A percentile compares a stretch with the other conserved stretches of the same genome.
These are phyloP conservation scores for Cephus sareptanus DNA, from an alignment of 2,888 invertebrate species.

Conservation along the genomic window DNA sequence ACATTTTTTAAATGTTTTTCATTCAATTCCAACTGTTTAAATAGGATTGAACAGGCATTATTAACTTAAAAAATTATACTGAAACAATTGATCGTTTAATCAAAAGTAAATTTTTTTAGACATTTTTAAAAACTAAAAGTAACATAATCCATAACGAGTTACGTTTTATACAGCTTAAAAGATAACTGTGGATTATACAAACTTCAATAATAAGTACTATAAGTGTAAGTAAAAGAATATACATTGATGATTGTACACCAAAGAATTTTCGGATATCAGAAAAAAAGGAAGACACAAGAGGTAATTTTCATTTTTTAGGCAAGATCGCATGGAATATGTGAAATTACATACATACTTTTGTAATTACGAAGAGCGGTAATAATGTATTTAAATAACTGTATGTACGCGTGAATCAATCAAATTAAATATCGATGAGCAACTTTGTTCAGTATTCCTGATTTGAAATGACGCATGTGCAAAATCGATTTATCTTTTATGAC, in stretches of 20 bases:
- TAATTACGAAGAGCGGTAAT: neutral
- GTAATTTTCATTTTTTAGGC: slow-evolving; percentile 36
- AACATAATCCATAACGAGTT: slow-evolving; percentile 1
- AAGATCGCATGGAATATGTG: neutral
- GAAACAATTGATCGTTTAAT: neutral
- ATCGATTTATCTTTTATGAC: neutral
- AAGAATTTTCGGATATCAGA: neutral
- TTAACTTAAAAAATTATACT: neutral
- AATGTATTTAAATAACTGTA: neutral
- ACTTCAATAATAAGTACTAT: neutral
- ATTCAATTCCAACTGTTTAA: neutral
- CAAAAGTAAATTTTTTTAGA: neutral
- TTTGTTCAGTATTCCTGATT: neutral
- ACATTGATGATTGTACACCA: slow-evolving; percentile 9
- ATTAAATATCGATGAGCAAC: neutral
- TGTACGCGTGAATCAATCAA: neutral
- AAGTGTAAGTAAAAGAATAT: slow-evolving; percentile 14
- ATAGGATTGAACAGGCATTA: neutral
- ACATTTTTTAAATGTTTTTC: neutral
- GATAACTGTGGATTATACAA: neutral
- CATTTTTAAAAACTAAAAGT: neutral
- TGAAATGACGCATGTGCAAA: neutral
- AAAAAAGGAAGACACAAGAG: slow-evolving; percentile 32
- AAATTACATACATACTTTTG: neutral
- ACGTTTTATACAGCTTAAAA: neutral